A percentile compares a stretch with the other conserved stretches of the same genome.
phyloP scores from a whole-genome alignment of 2,797 vertebrate genomes.

The Austrolebias charrua region DNA sequence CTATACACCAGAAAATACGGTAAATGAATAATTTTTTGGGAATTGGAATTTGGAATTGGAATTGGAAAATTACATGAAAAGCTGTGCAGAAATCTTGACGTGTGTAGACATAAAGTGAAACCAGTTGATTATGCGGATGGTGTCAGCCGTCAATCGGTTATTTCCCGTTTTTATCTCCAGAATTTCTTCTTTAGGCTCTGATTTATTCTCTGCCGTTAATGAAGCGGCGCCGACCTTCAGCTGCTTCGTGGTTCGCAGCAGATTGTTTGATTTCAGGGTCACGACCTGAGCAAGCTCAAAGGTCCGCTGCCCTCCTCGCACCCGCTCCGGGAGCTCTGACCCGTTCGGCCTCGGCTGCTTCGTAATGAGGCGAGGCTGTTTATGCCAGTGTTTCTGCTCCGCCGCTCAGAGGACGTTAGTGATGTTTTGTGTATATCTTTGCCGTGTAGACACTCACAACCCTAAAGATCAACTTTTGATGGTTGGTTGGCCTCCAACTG shows the following conservation, averaged over 20 bases:
- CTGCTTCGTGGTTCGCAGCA: constrained; percentile 6
- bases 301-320: constrained; percentile 7
- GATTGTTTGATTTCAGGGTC: constrained; percentile 18
- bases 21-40: too few species aligned
- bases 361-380: constrained; percentile 33
- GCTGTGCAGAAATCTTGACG: too few species aligned
- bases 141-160: neutral
- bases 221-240: constrained; percentile 35
- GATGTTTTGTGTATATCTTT: constrained; percentile 20
- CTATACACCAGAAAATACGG: too few species aligned
- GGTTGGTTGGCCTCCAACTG: constrained; percentile 20
- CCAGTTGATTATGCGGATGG: neutral
- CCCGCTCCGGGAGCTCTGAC: constrained; percentile 11
- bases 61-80: too few species aligned
- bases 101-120: too few species aligned
- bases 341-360: constrained; percentile 7
- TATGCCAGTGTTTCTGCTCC: constrained; percentile 28
- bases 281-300: neutral
- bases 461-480: constrained; percentile 39
- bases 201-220: constrained; percentile 30
- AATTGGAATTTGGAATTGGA: too few species aligned
- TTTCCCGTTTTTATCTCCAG: constrained; percentile 8
- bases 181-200: constrained; percentile 16
- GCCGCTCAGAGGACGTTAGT: constrained; percentile 12
- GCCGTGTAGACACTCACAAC: constrained; percentile 20